Base-by-base conservation (phyloP, 2,888 invertebrate genomes). In the Noctua janthe region DNA sequence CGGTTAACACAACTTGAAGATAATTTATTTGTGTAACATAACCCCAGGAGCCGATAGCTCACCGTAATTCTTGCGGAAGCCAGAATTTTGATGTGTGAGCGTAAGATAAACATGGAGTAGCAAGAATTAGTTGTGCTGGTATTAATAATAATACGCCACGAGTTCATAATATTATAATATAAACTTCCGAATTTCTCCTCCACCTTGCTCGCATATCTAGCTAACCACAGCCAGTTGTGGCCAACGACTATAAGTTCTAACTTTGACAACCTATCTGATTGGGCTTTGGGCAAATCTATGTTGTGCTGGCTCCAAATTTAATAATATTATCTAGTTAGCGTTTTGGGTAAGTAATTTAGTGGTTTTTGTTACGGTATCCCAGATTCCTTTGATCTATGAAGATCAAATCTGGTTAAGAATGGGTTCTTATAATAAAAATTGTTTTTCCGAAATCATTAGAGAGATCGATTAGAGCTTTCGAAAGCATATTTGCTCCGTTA, bases 11-110 rank as follows among this genome's bases (percentile, higher is more conserved):
- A 82, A 85, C 81, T 83, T 71, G 39, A 47, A 78, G 78, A 87
- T 88, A 81, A 87, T 82, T 86, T 90, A 83, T 88, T 76, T 76
- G 73, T 67, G 67, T 62, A 78, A 82, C 72, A 66, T 71, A 74
- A 47, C 77, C 49, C 69, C 51, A 59, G 73, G 47, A 85, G 70
- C 73, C 81, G 23, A 74, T 81, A 78, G 62, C 47, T 74, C 66
- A 76, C 76, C 71, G 54, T 72, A 72, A 72, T 66, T 39, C 72
- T 66, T 74, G 39, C 72, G 72, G 76, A 84, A 77, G 78, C 71
- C 67, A 74, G 69, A 64, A 79, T 54, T 82, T 71, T 81, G 75
- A 82, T 74, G 75, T 74, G n/a, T 70, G 72, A 78, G 72, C 64
- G 51, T 66, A 66, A 78, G 62, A 74, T 78, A 85, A 84, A 84